Percentiles rank a stretch among this genome's conserved stretches.
These are phyloP conservation scores for Thripadectes ignobilis DNA, from an alignment of 2,797 vertebrate species.

Conservation along the genomic window DNA sequence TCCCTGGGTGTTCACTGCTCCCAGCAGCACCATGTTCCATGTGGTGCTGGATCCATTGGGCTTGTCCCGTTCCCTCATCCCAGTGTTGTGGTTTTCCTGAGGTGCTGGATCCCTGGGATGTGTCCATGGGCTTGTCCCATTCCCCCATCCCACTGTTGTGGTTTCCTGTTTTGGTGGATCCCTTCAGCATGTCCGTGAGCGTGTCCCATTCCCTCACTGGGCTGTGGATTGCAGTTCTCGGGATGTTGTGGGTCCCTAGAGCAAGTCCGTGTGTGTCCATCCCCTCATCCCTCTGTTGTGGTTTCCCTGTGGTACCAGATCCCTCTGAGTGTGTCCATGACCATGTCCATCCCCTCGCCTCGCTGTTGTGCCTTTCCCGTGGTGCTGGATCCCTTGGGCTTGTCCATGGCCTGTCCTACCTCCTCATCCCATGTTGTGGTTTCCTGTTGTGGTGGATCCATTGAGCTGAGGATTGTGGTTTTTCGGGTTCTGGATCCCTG, in stretches of 20 bases:
- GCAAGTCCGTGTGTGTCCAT: no score
- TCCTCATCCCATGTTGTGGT: not conserved
- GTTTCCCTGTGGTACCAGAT: not conserved
- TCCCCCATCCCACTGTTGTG: not conserved
- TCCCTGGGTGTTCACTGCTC: no score
- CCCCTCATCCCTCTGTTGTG: not conserved
- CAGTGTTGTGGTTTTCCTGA: not conserved
- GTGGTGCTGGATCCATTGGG: not conserved
- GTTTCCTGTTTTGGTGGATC: not conserved
- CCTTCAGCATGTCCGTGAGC: no score
- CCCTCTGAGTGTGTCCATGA: not conserved
- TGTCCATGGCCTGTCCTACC: no score
- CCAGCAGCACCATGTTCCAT: accelerated
- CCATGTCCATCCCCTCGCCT: not conserved
- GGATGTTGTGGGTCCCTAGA: no score
- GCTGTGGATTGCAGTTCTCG: no score
- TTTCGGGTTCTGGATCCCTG: no score
- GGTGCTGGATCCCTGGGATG: not conserved
- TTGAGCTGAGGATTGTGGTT: no score
- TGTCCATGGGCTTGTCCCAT: not conserved
- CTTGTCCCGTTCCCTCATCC: not conserved
- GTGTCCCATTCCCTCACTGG: no score
- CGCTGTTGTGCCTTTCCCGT: not conserved
- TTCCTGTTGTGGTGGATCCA: not conserved
- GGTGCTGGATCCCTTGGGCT: not conserved